Conservation (phyloP, 2,888 invertebrate species). For the Marronus borbonicus region DNA sequence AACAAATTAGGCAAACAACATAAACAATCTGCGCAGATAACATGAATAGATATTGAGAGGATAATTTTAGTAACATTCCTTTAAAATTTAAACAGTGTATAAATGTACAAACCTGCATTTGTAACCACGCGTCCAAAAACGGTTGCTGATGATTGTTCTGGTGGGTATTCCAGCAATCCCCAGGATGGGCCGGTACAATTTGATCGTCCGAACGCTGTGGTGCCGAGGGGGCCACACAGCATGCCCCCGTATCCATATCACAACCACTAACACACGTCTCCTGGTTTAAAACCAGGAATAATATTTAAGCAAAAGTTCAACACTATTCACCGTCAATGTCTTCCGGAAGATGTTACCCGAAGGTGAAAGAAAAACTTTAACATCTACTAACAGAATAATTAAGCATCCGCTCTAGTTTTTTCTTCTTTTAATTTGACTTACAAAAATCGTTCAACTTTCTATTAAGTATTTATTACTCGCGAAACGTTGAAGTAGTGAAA, state of each 20-base stretch:
- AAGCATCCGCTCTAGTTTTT: constrained; percentile 16
- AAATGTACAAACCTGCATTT: constrained; percentile 65
- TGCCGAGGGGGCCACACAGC: constrained; percentile 68
- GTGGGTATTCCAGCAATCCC: constrained; percentile 70
- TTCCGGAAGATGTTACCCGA: background rate
- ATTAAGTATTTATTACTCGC: constrained; percentile 24
- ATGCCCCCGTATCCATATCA: constrained; percentile 70
- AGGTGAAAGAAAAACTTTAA: background rate
- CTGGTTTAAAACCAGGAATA: constrained; percentile 53
- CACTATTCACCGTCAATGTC: constrained; percentile 23
- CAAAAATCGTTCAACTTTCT: constrained; percentile 24
- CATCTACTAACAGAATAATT: constrained; percentile 10
- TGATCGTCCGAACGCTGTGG: constrained; percentile 68
- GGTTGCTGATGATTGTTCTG: constrained; percentile 61
- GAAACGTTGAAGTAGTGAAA: constrained; percentile 20
- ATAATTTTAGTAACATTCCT: too few species aligned
- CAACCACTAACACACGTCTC: constrained; percentile 57
- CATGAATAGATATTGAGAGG: too few species aligned
- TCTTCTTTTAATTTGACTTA: constrained; percentile 17
- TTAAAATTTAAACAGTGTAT: background rate
- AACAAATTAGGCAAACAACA: too few species aligned
- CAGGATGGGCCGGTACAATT: constrained; percentile 67
- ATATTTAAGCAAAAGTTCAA: constrained; percentile 18
- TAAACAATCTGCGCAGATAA: too few species aligned
- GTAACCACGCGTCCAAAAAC: constrained; percentile 70